Evolutionary conservation across 2,113 vertebrate species (phyloP).

Genomic region (Limnothrissa miodon): DNA sequence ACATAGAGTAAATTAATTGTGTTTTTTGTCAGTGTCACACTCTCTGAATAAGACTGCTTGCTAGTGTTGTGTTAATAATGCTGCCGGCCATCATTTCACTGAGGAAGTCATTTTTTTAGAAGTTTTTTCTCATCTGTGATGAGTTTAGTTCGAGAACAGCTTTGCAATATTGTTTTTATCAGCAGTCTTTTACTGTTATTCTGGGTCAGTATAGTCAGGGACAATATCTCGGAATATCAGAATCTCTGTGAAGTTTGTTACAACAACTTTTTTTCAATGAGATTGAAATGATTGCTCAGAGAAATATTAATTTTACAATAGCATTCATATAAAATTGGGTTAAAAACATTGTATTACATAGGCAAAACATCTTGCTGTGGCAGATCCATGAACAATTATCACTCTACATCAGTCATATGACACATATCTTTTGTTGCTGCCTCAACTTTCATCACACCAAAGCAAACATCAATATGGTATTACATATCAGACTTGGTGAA

Average conservation of each 20-base stretch:
- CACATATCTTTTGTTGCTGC: background rate
- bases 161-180: background rate
- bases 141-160: background rate
- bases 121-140: background rate
- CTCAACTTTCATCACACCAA: background rate
- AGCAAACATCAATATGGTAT: background rate
- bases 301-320: too few relatives aligned
- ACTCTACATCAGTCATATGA: background rate
- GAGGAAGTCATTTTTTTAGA: background rate
- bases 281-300: too few relatives aligned
- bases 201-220: background rate
- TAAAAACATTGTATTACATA: too few relatives aligned
- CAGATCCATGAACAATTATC: background rate
- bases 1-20: constrained; percentile 30
- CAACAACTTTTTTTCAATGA: background rate
- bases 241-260: background rate
- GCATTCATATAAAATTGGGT: too few relatives aligned
- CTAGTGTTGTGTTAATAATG: background rate
- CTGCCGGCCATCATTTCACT: constrained; percentile 20
- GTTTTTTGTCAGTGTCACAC: constrained; percentile 27
- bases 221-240: too few relatives aligned
- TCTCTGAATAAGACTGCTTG: constrained; percentile 12
- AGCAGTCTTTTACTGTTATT: background rate
- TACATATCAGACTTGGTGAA: too few relatives aligned
- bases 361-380: background rate